phyloP scores from a whole-genome alignment of 2,888 invertebrate species.

The Cephus nigrinus region DNA sequence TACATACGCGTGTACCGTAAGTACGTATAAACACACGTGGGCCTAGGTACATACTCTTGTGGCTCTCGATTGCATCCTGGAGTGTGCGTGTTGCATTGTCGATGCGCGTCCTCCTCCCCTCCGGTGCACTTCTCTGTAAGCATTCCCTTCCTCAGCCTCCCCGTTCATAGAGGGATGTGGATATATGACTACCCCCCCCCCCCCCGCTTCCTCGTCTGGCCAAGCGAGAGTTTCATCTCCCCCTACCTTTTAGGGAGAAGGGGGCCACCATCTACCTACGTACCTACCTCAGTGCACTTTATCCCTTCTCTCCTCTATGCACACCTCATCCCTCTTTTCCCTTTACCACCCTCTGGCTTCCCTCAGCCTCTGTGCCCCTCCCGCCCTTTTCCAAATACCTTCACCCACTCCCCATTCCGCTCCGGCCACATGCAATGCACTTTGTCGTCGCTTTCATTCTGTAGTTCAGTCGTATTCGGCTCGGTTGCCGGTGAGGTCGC shows the following conservation, averaged over 20 bases:
- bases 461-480: conserved; percentile 42
- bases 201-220: conserved; percentile 20
- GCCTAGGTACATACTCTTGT: not conserved
- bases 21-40: conserved; percentile 41
- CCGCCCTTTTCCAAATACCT: not conserved
- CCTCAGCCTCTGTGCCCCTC: conserved; percentile 8
- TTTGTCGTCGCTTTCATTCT: conserved; percentile 44
- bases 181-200: conserved; percentile 3
- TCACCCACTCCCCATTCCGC: not conserved
- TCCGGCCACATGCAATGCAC: conserved; percentile 42
- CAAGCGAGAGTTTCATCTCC: not conserved
- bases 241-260: not conserved
- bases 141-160: conserved; percentile 19
- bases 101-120: conserved; percentile 10
- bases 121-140: not conserved
- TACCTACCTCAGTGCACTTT: not conserved
- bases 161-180: conserved; percentile 11
- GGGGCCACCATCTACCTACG: not conserved
- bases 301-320: not conserved
- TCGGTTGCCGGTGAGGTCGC: conserved; percentile 37
- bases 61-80: not conserved
- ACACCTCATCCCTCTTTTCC: conserved; percentile 13
- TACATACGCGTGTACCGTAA: conserved; percentile 30
- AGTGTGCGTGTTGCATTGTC: conserved; percentile 16
- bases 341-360: conserved; percentile 2